phyloP scores from a whole-genome alignment of 2,797 vertebrate species.

The Chaetodon trifasciatus region DNA sequence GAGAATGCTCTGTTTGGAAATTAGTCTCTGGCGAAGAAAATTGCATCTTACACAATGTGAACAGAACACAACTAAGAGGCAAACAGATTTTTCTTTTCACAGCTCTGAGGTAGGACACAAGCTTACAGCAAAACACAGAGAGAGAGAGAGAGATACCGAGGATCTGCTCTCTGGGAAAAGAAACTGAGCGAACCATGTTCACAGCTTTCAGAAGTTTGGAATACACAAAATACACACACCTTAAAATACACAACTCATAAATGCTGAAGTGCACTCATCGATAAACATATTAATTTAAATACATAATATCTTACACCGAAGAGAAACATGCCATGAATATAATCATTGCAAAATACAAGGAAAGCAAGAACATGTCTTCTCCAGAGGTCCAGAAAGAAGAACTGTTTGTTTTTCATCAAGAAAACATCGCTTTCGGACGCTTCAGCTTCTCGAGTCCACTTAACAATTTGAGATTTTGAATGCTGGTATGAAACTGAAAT shows the following conservation, averaged over 20 bases:
- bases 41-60: conserved; percentile 40
- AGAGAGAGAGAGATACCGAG: conserved; percentile 1
- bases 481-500: conserved; percentile 1
- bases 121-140: conserved; percentile 40
- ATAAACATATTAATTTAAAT: conserved; percentile 60
- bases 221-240: conserved; percentile 53
- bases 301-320: conserved; percentile 58
- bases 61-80: conserved; percentile 33
- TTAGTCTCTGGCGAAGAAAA: conserved; percentile 34
- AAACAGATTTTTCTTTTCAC: conserved; percentile 33
- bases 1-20: conserved; percentile 8
- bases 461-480: background rate
- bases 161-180: conserved; percentile 12
- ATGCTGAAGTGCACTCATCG: conserved; percentile 48
- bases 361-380: conserved; percentile 44
- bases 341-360: conserved; percentile 54
- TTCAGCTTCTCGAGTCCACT: background rate
- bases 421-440: too few relatives aligned
- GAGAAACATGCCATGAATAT: conserved; percentile 71
- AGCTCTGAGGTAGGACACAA: conserved; percentile 74
- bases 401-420: background rate
- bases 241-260: conserved; percentile 53
- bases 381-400: background rate
- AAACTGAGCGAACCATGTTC: conserved; percentile 24
- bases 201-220: conserved; percentile 48